Conservation (phyloP, 2,797 vertebrate genomes). For the Tamandua tetradactyla region DNA sequence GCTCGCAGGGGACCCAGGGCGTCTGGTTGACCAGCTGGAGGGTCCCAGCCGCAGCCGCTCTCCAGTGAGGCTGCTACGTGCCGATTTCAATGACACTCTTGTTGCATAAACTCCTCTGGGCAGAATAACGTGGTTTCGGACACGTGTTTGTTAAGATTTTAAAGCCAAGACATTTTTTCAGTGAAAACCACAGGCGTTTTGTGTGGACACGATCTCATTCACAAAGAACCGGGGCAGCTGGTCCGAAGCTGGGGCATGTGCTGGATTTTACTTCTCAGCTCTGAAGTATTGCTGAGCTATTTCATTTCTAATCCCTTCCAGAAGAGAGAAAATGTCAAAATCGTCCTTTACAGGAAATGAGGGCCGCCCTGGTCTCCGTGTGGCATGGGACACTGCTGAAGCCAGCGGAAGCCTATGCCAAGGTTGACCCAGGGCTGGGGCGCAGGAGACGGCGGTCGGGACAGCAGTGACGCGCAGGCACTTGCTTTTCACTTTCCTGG, state of each 20-base stretch:
- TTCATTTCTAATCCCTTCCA: conserved; percentile 54
- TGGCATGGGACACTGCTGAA: not conserved
- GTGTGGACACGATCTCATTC: conserved; percentile 2
- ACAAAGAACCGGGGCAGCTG: not conserved
- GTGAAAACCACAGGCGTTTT: not conserved
- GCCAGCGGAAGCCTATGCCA: no score
- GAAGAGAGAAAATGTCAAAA: conserved; percentile 72
- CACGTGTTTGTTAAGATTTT: not conserved
- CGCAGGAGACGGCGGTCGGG: not conserved
- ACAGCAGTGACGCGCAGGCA: no score
- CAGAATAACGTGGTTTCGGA: not conserved
- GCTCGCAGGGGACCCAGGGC: no score
- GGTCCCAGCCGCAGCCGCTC: not conserved
- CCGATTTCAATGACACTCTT: rapidly evolving
- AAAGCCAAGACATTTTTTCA: not conserved
- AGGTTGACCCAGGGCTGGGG: not conserved
- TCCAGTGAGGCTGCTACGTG: rapidly evolving
- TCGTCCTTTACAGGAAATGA: conserved; percentile 45
- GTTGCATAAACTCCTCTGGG: not conserved
- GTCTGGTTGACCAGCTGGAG: no score
- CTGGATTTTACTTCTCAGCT: not conserved
- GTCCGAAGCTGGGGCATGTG: not conserved
- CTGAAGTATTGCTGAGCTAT: conserved; percentile 68
- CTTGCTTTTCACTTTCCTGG: no score
- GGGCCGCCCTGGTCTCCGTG: rapidly evolving